Conservation (phyloP, 1,140 invertebrate species). For the Zaprionus africanus region DNA sequence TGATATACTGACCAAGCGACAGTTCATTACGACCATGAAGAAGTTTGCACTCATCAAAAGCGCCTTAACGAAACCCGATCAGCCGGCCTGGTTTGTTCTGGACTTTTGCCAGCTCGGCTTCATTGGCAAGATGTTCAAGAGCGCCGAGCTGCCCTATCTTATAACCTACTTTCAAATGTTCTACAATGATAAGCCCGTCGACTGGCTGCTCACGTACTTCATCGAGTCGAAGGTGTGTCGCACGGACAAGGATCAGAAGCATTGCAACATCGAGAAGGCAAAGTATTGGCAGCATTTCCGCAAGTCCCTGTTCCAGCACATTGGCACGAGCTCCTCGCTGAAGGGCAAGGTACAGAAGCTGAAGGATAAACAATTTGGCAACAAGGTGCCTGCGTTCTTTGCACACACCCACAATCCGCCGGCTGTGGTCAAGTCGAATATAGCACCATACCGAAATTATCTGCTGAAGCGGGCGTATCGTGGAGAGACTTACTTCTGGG, state of each 20-base stretch:
- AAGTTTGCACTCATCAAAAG: slow-evolving; percentile 93
- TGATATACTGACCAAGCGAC: slow-evolving; percentile 95
- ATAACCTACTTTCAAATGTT: slow-evolving; percentile 95
- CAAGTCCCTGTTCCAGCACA: slow-evolving; percentile 97
- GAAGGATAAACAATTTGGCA: slow-evolving; percentile 97
- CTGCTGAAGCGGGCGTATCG: slow-evolving; percentile 93
- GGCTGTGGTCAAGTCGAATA: slow-evolving; percentile 90
- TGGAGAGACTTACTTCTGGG: slow-evolving; percentile 97
- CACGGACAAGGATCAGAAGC: slow-evolving; percentile 94
- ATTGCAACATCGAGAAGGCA: slow-evolving; percentile 92
- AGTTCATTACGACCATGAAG: slow-evolving; percentile 94
- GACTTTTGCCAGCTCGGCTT: slow-evolving; percentile 98
- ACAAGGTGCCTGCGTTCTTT: slow-evolving; percentile 91
- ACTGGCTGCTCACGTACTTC: slow-evolving; percentile 97
- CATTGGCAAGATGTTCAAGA: slow-evolving; percentile 97
- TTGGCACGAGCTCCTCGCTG: slow-evolving; percentile 97
- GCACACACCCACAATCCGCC: slow-evolving; percentile 93
- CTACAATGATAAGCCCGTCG: slow-evolving; percentile 97
- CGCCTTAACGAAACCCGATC: slow-evolving; percentile 87
- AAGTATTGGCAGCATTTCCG: slow-evolving; percentile 94
- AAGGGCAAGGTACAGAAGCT: slow-evolving; percentile 98
- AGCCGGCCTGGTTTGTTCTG: slow-evolving; percentile 93
- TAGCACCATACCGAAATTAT: slow-evolving; percentile 94
- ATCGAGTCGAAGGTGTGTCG: slow-evolving; percentile 96
- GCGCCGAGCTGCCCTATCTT: slow-evolving; percentile 93